Percentiles rank a stretch among this genome's conserved stretches.
phyloP scores from a whole-genome alignment of 2,113 vertebrate genomes.

The Pteronura brasiliensis region DNA sequence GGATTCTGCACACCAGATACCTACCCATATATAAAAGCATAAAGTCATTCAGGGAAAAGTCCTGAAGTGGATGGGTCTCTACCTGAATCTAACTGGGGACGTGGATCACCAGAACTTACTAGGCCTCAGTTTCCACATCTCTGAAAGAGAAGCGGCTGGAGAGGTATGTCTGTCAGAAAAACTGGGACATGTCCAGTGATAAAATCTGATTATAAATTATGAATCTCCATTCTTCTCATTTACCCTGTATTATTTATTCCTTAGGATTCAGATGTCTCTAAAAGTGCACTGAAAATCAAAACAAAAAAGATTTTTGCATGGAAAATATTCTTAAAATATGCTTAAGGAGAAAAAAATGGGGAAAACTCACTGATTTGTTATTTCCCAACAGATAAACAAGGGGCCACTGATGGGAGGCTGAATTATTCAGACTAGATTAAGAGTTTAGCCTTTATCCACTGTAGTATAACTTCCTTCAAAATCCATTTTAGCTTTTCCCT shows the following conservation, averaged over 20 bases:
- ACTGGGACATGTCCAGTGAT: neutral
- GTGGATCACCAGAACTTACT: neutral
- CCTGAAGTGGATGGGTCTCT: neutral
- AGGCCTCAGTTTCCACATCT: neutral
- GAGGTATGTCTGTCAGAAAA: neutral
- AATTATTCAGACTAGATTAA: neutral
- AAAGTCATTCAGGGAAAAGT: neutral
- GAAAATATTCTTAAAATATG: slow-evolving; percentile 1
- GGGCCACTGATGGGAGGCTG: neutral
- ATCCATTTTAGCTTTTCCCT: neutral
- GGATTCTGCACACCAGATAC: neutral
- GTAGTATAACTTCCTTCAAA: neutral
- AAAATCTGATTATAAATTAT: neutral
- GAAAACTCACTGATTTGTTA: neutral
- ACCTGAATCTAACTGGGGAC: neutral
- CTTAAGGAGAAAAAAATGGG: neutral
- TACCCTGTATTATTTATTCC: neutral
- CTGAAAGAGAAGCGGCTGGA: neutral
- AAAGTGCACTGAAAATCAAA: neutral
- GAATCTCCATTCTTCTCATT: neutral
- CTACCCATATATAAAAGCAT: neutral
- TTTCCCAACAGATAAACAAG: neutral
- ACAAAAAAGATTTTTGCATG: neutral
- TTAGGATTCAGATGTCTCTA: neutral
- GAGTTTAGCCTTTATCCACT: neutral